These are phyloP conservation scores for Bostrychus sinensis DNA, from an alignment of 2,113 vertebrate genomes.

Conservation along the genomic window DNA sequence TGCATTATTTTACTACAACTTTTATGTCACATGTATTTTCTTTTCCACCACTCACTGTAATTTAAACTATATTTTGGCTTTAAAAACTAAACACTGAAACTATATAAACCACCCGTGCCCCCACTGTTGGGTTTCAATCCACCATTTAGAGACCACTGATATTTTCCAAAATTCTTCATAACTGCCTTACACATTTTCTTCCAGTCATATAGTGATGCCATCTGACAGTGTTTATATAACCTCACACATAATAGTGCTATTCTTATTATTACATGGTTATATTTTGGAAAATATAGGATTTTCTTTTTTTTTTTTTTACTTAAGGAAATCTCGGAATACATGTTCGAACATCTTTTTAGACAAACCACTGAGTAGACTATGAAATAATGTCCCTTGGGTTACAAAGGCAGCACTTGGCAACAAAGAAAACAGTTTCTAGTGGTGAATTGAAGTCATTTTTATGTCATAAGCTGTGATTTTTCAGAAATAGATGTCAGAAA, in stretches of 20 bases:
- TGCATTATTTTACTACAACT: too few species aligned
- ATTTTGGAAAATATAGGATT: slow-evolving; percentile 15
- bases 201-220: slow-evolving; percentile 16
- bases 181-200: not conserved
- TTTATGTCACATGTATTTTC: too few species aligned
- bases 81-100: too few species aligned
- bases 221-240: slow-evolving; percentile 32
- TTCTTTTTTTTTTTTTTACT: slow-evolving; percentile 25
- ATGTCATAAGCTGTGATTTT: slow-evolving; percentile 33
- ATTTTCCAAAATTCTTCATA: not conserved
- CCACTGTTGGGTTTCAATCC: not conserved
- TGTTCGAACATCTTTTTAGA: slow-evolving; percentile 21
- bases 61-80: too few species aligned
- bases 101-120: too few species aligned
- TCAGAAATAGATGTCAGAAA: slow-evolving; percentile 25
- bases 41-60: too few species aligned
- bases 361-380: slow-evolving; percentile 29
- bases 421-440: not conserved
- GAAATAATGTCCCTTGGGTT: slow-evolving; percentile 16
- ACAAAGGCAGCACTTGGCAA: slow-evolving; percentile 12
- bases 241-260: slow-evolving; percentile 16
- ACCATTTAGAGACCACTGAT: not conserved
- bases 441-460: slow-evolving; percentile 24
- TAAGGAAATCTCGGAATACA: slow-evolving; percentile 23
- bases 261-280: slow-evolving; percentile 14